Conservation (phyloP, 2,797 vertebrate species). For the Geotrypetes seraphini region DNA sequence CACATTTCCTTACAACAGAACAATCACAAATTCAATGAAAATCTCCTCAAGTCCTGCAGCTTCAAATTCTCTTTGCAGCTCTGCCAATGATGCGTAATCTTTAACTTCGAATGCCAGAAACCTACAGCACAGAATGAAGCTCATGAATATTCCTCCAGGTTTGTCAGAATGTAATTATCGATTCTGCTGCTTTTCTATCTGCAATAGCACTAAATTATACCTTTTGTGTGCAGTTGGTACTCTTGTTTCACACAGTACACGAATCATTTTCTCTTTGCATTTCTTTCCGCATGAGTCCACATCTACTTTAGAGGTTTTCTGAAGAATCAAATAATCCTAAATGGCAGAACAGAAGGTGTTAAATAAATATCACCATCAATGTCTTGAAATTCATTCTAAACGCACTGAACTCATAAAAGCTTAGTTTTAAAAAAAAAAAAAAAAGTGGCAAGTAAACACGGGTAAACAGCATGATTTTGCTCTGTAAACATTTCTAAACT, state of each 20-base stretch:
- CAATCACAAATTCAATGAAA: slow-evolving; percentile 55
- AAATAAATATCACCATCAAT: slow-evolving; percentile 3
- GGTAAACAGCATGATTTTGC: too few species aligned
- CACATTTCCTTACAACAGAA: slow-evolving; percentile 36
- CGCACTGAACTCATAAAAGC: background rate
- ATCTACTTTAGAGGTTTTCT: slow-evolving; percentile 75
- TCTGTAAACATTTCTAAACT: too few species aligned
- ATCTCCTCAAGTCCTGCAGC: slow-evolving; percentile 47
- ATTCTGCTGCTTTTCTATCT: slow-evolving; percentile 46
- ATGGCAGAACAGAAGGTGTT: slow-evolving; percentile 24
- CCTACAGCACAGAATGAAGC: slow-evolving; percentile 47
- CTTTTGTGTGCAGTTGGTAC: slow-evolving; percentile 48
- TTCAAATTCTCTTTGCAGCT: slow-evolving; percentile 66
- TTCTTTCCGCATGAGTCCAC: slow-evolving; percentile 76
- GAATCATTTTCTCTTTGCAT: slow-evolving; percentile 81
- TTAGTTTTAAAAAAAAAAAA: too few species aligned
- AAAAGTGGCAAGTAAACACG: too few species aligned
- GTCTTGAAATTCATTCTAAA: slow-evolving; percentile 6
- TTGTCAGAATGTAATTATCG: slow-evolving; percentile 46
- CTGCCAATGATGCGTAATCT: slow-evolving; percentile 52
- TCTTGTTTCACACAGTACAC: slow-evolving; percentile 60
- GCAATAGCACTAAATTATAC: slow-evolving; percentile 50
- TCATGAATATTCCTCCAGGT: slow-evolving; percentile 35
- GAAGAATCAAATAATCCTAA: slow-evolving; percentile 69
- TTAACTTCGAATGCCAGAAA: slow-evolving; percentile 67